Evolutionary conservation across 2,797 vertebrate species (phyloP), one percentile per base, ranked within the genome.

Genomic region (Stomatorhinus walkeri): DNA sequence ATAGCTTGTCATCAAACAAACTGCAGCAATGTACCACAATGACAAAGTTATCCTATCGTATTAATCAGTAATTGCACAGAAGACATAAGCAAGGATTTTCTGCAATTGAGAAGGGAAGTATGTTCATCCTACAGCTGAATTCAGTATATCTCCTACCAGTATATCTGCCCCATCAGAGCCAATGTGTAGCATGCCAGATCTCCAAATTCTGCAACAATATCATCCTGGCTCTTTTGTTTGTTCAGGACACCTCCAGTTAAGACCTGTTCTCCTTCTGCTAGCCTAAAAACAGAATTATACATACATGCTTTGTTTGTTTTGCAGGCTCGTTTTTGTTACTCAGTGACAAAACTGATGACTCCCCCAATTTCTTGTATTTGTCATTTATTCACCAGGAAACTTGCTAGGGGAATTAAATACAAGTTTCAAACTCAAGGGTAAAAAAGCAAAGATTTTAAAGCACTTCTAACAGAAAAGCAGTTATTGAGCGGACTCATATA

Each of bases 151-250:
- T 54, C 91, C 93, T 96, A 99, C 98, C 98, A 99, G 95, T 99
- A 99, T 91, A 99, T 97, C 93, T 99, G 98, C 91, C 98, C 98
- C 93, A 99, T 96, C 92, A 99, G 95, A 4, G 98, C 98, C 91
- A 99, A 94, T 0, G 98, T 98, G 95, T 98, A 99, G 93, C 97
- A 98, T 87, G 98, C 97, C 1, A 98, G 97, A 93, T 99, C 98
- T 91, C 98, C 98, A 94, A 99, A 99, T 94, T 99, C 98, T 83
- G 97, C 97, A 92, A 99, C 96, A 92, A 99, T 97, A 93, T 99
- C 98, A 92, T 99, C 98, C 91, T 98, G 97, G 95, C 96, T 98
- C 95, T 98, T 99, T 94, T 98, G 98, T 94, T 98, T 99, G 94
- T 98, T 99, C 92, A 99, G 94, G 56, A 99, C 97, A 90, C 98